phyloP scores from a whole-genome alignment of 2,113 vertebrate genomes.

The Buteo buteo region DNA sequence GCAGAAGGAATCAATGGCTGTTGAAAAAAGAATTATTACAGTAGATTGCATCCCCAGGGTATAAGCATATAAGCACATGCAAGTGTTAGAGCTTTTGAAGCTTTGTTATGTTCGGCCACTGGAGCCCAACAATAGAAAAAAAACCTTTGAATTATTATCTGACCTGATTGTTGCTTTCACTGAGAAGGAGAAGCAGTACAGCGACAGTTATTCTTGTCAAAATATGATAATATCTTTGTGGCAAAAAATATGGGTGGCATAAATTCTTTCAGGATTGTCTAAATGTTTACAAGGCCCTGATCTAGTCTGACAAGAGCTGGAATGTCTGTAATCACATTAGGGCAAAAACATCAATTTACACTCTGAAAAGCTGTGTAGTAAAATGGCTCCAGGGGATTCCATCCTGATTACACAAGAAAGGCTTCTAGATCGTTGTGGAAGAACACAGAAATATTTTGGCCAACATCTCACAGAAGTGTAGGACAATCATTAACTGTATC shows the following conservation, averaged over 20 bases:
- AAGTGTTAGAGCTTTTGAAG: not conserved
- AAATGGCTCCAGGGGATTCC: not conserved
- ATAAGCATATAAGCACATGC: not conserved
- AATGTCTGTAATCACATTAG: not conserved
- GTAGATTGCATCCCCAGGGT: not conserved
- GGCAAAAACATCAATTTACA: not conserved
- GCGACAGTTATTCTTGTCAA: not conserved
- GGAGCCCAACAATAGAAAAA: not conserved
- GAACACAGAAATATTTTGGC: not conserved
- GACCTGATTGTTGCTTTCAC: not conserved
- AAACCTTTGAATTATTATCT: not conserved
- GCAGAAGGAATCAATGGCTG: not conserved
- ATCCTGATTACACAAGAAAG: not conserved
- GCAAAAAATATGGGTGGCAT: not conserved
- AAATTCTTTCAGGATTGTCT: not conserved
- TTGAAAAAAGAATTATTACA: constrained; percentile 1
- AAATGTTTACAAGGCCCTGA: not conserved
- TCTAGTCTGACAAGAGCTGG: not conserved
- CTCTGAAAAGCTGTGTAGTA: not conserved
- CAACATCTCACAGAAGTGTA: not conserved
- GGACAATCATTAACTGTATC: not conserved
- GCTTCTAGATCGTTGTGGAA: not conserved
- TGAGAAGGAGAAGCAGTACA: not conserved
- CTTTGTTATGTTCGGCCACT: not conserved
- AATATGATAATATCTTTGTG: not conserved